phyloP scores from a whole-genome alignment of 2,888 invertebrate genomes.

The Agapostemon virescens region DNA sequence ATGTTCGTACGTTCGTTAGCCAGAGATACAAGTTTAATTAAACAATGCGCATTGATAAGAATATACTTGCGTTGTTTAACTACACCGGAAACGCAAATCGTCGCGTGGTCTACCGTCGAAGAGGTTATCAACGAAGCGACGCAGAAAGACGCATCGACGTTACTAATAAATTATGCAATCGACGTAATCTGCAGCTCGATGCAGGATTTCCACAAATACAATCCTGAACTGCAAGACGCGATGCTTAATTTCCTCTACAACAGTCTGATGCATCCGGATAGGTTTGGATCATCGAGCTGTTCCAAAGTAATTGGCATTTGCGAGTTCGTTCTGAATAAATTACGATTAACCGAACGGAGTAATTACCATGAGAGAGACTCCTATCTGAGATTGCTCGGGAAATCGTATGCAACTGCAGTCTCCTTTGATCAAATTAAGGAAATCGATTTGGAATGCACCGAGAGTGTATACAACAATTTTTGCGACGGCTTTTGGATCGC shows the following conservation, averaged over 20 bases:
- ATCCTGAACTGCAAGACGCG: conserved; percentile 70
- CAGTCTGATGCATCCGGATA: conserved; percentile 15
- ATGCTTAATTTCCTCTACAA: conserved; percentile 71
- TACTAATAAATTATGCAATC: conserved; percentile 48
- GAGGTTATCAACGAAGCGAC: conserved; percentile 42
- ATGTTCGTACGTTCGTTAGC: conserved; percentile 62
- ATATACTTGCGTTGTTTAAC: conserved; percentile 51
- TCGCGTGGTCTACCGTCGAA: conserved; percentile 67
- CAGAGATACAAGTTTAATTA: conserved; percentile 18
- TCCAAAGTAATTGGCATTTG: conserved; percentile 40
- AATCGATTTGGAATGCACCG: conserved; percentile 41
- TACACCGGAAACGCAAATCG: conserved; percentile 63
- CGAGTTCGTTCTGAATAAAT: conserved; percentile 52
- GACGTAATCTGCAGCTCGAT: conserved; percentile 26
- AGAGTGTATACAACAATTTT: conserved; percentile 67
- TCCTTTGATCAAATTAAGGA: neutral
- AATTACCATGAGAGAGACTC: conserved; percentile 67
- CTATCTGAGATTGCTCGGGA: conserved; percentile 72
- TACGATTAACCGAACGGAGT: conserved; percentile 38
- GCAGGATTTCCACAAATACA: conserved; percentile 37
- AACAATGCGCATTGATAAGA: neutral
- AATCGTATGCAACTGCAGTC: conserved; percentile 64
- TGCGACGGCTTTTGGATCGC: conserved; percentile 73
- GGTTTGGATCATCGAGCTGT: conserved; percentile 18
- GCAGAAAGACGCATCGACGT: conserved; percentile 16